Base-by-base conservation (phyloP, 64 coral and sea anemone species). In the Anthopleura sola region DNA sequence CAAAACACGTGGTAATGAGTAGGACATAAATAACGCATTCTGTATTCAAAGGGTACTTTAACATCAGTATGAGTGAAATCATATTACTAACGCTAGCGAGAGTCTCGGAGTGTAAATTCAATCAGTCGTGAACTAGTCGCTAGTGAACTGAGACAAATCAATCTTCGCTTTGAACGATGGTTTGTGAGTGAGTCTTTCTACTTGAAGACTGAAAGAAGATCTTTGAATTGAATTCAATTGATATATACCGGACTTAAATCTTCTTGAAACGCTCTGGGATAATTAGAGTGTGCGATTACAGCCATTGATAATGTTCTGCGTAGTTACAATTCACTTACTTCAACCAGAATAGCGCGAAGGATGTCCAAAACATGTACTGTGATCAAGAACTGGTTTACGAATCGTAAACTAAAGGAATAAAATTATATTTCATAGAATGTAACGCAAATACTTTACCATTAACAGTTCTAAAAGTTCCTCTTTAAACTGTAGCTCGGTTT, bases 401-500 rank as follows among this genome's bases (percentile, higher is more conserved):
- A 44, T 44, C 26, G 62, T 28, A 29, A 1, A 68, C 62, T 10
- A 58, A 58, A 19, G 14, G 6, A 68, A 31, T 68, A 29, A 26
- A 5, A 7, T 68, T 68, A 36, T 31, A 71, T 15, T 71, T 66
- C 34, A 31, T 14, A 71, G 29, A 71, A 71, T 71, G 15, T 15
- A 71, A 71, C 13, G 21, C 66, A 31, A 31, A 69, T 32, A 33
- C 66, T 82, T 64, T 36, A 91, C 89, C 89, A 86, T 75, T 58
- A 91, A 91, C 37, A 91, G 60, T 31, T 91, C 89, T 37, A 91
- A 76, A 40, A 91, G 76, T 64, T 91, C 89, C 78, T 91, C 89
- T 60, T 91, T 91, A 55, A 91, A 85, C 54, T 91, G 89, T 50
- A 91, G 56, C 55, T 91, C 89, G 36, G 89, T 85, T 37, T 91